Evolutionary conservation across 1,140 invertebrate genomes (phyloP), one percentile per base, ranked within the genome.

Genomic region (Pemphigus obesinymphae): DNA sequence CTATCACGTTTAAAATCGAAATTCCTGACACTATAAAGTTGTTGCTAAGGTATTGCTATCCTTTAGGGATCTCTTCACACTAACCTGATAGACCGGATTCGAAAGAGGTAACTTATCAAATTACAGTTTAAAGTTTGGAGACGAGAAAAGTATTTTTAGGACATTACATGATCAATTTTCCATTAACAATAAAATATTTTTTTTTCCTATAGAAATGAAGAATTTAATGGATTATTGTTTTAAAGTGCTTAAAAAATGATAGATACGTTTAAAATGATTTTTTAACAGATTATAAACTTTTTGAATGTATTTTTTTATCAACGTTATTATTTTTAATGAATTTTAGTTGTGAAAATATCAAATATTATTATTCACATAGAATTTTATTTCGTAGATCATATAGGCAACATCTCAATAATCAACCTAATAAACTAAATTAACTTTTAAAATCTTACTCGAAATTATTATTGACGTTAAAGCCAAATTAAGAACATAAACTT

Each of bases 11-110:
- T 63, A 63, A 78, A 80, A 80, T 80, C 50, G 55, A 43, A 80
- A 80, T 80, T 63, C 37, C 76, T 80, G 34, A 63, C 37, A 80
- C 76, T 29, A 45, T 80, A 80, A 80, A 80, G 76, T 80, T 63
- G 73, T 78, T 58, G 20, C 31, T 75, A 43, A 55, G 73, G 50
- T 75, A 75, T 55, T 31, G 5, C 26, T 53, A 75, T 75, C 29
- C 72, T 58, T 78, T 80, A 29, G 55, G 76, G 55, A 63, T 80
- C 48, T 26, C 23, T 58, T 58, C 53, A 4, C 26, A 7, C 37
- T 40, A 45, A 78, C 48, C 73, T 40, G 31, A 58, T 75, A 53
- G 50, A 78, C 50, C 11, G n/a, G 50, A 61, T 78, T 76, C 34
- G n/a, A 78, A 58, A 78, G n/a, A 37, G n/a, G n/a, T 78, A 58